Percentiles rank a stretch among this genome's conserved stretches.
Evolutionary conservation across 2,797 vertebrate genomes (phyloP).

Genomic region (Hippocampus kuda): DNA sequence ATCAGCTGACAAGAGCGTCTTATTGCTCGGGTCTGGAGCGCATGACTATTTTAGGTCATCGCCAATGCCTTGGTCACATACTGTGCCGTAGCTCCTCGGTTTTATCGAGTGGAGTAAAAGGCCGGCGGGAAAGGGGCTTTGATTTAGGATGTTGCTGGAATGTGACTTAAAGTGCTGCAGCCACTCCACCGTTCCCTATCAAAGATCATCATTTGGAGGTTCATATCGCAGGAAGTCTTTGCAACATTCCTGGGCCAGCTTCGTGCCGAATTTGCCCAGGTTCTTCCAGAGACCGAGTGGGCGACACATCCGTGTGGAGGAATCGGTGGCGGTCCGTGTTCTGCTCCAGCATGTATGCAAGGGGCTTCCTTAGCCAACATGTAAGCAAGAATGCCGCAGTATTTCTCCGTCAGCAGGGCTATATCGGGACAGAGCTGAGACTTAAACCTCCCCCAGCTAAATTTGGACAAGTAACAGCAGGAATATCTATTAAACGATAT

Average conservation of each 20-base stretch:
- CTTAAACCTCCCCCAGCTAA: slow-evolving; percentile 50
- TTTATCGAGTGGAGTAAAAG: slow-evolving; percentile 32
- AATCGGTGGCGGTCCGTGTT: slow-evolving; percentile 6
- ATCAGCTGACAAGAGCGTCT: slow-evolving; percentile 44
- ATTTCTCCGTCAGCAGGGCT: slow-evolving; percentile 61
- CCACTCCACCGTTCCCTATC: not conserved
- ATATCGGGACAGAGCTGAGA: slow-evolving; percentile 56
- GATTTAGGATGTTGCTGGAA: slow-evolving; percentile 1
- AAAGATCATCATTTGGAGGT: slow-evolving; percentile 9
- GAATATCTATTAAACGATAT: slow-evolving; percentile 37
- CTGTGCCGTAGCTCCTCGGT: slow-evolving; percentile 16
- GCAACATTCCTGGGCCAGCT: not conserved
- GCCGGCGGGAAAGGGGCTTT: not conserved
- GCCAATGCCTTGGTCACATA: slow-evolving; percentile 18
- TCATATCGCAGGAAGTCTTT: slow-evolving; percentile 17
- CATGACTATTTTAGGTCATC: slow-evolving; percentile 75
- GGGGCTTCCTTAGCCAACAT: slow-evolving; percentile 37
- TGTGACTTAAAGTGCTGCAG: not conserved
- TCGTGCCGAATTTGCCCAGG: not conserved
- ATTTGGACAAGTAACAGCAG: slow-evolving; percentile 53
- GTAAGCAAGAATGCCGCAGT: slow-evolving; percentile 39
- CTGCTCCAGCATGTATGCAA: slow-evolving; percentile 33
- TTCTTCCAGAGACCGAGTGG: not conserved
- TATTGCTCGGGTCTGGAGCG: slow-evolving; percentile 35
- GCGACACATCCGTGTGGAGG: slow-evolving; percentile 1